Percentiles rank a stretch among this genome's conserved stretches.
Conservation (phyloP, 1,140 invertebrate species). For the Coelopa frigida region DNA sequence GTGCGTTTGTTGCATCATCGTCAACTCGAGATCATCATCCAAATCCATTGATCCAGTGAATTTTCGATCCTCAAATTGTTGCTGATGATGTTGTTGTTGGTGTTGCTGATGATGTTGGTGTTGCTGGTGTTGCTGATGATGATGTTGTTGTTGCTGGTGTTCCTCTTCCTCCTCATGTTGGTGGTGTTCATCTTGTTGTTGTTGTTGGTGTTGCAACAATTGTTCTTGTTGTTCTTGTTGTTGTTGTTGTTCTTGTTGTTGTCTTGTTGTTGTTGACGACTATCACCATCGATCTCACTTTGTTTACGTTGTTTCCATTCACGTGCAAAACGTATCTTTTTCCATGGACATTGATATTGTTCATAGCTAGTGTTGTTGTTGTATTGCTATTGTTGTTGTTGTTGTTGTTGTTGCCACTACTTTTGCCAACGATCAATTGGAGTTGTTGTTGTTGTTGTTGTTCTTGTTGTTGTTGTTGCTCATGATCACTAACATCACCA, state of each 20-base stretch:
- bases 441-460: slow-evolving; percentile 1
- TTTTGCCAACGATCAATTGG: no score
- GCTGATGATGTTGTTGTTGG: slow-evolving; percentile 2
- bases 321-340: slow-evolving; percentile 40
- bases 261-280: slow-evolving; percentile 19
- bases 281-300: no score
- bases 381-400: slow-evolving; percentile 3
- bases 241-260: slow-evolving; percentile 4
- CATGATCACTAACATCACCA: slow-evolving; percentile 22
- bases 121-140: slow-evolving; percentile 10
- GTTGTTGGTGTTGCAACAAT: not conserved
- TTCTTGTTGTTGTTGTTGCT: slow-evolving; percentile 4
- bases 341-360: slow-evolving; percentile 43
- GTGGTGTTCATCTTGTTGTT: slow-evolving; percentile 10
- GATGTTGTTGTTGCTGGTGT: slow-evolving; percentile 13
- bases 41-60: no score
- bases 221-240: slow-evolving; percentile 11
- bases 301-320: slow-evolving; percentile 39
- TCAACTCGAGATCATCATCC: no score
- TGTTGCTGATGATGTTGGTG: slow-evolving; percentile 21
- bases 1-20: slow-evolving; percentile 38
- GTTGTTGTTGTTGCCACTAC: slow-evolving; percentile 9
- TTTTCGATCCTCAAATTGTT: slow-evolving; percentile 38
- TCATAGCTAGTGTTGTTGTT: slow-evolving; percentile 21
- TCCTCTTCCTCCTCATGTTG: slow-evolving; percentile 16